phyloP scores from a whole-genome alignment of 2,888 invertebrate genomes.

The Meandrusa payeni region DNA sequence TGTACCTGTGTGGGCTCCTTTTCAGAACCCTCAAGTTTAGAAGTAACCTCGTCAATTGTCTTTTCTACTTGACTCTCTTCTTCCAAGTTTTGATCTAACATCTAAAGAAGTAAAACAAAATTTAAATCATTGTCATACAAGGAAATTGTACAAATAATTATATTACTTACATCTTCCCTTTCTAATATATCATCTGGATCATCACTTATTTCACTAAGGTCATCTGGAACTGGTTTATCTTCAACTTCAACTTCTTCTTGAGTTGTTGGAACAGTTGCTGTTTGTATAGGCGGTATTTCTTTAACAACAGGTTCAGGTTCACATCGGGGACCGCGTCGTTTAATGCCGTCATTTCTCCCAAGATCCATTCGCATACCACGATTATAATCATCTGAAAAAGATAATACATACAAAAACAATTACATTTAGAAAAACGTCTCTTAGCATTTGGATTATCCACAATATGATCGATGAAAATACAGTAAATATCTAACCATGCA shows the following conservation, averaged over 20 bases:
- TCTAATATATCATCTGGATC: conserved; percentile 94
- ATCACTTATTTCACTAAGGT: conserved; percentile 93
- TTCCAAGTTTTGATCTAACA: conserved; percentile 66
- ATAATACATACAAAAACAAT: too few relatives aligned
- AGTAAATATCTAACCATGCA: conserved; percentile 50
- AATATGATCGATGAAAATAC: conserved; percentile 1
- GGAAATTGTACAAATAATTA: conserved; percentile 1
- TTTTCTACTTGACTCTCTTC: conserved; percentile 62
- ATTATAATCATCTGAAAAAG: conserved; percentile 64
- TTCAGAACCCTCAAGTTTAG: conserved; percentile 59
- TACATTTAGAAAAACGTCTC: background rate
- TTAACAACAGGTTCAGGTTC: conserved; percentile 55
- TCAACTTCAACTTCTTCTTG: conserved; percentile 68
- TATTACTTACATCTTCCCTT: conserved; percentile 83
- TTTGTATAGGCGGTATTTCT: conserved; percentile 55
- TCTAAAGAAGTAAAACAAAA: conserved; percentile 39
- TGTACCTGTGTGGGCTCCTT: conserved; percentile 68
- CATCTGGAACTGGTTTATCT: conserved; percentile 82
- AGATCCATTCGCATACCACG: conserved; percentile 66
- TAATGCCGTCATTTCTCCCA: conserved; percentile 52
- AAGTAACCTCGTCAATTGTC: conserved; percentile 47
- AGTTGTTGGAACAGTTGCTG: conserved; percentile 44
- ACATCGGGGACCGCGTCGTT: conserved; percentile 59
- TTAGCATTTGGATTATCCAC: background rate
- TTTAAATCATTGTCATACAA: background rate